Conservation (phyloP, 1,140 invertebrate genomes). For the Mycetomoellerius zeteki region DNA sequence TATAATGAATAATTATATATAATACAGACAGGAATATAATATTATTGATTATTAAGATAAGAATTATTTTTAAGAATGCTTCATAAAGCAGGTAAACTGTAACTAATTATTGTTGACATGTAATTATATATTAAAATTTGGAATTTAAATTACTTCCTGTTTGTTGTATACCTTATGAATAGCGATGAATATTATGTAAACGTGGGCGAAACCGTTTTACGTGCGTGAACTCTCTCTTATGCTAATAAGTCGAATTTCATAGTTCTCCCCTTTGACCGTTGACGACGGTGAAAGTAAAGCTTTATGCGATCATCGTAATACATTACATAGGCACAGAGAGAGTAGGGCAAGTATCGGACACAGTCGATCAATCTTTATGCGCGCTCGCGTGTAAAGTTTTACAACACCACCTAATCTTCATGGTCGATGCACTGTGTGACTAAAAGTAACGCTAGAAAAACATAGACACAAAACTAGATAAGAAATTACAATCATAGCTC, state of each 20-base stretch:
- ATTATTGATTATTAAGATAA: slow-evolving; percentile 4
- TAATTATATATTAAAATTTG: slow-evolving; percentile 8
- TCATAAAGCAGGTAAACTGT: background rate
- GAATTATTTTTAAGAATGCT: background rate
- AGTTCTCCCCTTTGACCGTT: slow-evolving; percentile 20
- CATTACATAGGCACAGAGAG: slow-evolving; percentile 50
- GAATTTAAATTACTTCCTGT: slow-evolving; percentile 2
- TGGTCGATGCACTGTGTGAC: background rate
- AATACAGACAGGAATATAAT: background rate
- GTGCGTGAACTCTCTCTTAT: slow-evolving; percentile 68
- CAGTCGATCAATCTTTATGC: slow-evolving; percentile 47
- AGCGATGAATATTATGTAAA: slow-evolving; percentile 34
- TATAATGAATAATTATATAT: too few relatives aligned
- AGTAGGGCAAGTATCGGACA: slow-evolving; percentile 52
- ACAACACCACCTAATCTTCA: slow-evolving; percentile 42
- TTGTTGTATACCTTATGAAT: slow-evolving; percentile 10
- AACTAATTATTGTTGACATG: background rate
- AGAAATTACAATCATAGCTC: slow-evolving; percentile 27
- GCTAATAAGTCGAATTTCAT: slow-evolving; percentile 67
- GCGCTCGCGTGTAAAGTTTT: slow-evolving; percentile 51
- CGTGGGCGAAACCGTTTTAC: slow-evolving; percentile 2
- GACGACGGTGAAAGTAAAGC: slow-evolving; percentile 68
- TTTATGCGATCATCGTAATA: slow-evolving; percentile 49
- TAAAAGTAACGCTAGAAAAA: slow-evolving; percentile 47
- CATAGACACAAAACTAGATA: slow-evolving; percentile 25